Evolutionary conservation across 1,140 invertebrate genomes (phyloP).

Genomic region (Wasmannia auropunctata): DNA sequence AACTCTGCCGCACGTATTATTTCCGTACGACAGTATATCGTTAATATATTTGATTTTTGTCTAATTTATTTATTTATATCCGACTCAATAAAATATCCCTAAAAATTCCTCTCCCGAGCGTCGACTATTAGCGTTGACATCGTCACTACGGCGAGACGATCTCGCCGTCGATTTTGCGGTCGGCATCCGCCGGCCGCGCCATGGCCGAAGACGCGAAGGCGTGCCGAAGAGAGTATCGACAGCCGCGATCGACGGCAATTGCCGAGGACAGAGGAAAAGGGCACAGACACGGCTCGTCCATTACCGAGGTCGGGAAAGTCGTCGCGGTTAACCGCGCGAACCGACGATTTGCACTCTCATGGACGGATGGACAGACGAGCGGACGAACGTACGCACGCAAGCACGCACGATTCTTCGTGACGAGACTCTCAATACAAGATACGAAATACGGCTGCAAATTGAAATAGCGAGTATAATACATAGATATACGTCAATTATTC

Average conservation of each 20-base stretch:
- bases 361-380: not conserved
- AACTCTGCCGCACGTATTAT: too few species aligned
- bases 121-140: conserved; percentile 15
- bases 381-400: conserved; percentile 6
- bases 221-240: conserved; percentile 27
- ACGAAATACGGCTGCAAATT: conserved; percentile 5
- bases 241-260: conserved; percentile 52
- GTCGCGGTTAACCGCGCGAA: conserved; percentile 44
- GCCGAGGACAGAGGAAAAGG: conserved; percentile 54
- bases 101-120: not conserved
- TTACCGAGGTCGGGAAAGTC: conserved; percentile 72
- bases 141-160: conserved; percentile 27
- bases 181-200: not conserved
- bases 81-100: not conserved
- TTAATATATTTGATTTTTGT: not conserved
- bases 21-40: too few species aligned
- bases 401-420: conserved; percentile 33
- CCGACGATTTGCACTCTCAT: conserved; percentile 71
- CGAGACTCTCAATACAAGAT: conserved; percentile 3
- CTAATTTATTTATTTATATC: not conserved
- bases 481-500: not conserved
- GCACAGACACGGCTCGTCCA: conserved; percentile 77
- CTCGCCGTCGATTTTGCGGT: conserved; percentile 44
- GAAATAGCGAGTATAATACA: conserved; percentile 17
- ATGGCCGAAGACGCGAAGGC: conserved; percentile 33